Evolutionary conservation across 2,888 invertebrate species (phyloP), one percentile per base, ranked within the genome.

Genomic region (Eledona agricola): DNA sequence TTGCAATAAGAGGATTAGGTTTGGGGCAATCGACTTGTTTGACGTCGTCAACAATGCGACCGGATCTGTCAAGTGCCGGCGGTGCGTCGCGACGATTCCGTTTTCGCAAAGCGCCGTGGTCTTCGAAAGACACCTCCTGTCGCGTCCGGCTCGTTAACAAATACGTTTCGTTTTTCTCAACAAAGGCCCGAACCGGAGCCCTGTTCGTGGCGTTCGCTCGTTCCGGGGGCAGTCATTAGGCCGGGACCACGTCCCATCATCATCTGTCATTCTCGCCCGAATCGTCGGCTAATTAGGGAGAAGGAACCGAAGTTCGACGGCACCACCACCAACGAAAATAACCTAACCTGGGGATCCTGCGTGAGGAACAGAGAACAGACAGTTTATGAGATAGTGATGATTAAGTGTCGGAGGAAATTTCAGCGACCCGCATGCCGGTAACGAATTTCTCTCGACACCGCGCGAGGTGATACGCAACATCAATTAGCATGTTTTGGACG

Each of bases 191-290:
- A 23, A 23, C 10, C 6, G 12, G 34, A 61, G 62, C 62, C 63
- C 63, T 67, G 65, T 62, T 65, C 58, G 60, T 66, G 66, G 64
- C 66, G 60, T 63, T 64, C 64, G 16, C 10, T 28, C 20, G 62
- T 65, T 63, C 62, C 62, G 56, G 57, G 50, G 57, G 57, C 57
- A 57, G 60, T 64, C 63, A 63, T 65, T 65, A 65, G 62, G 49
- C 54, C 54, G 46, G 54, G 26, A 15, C 9, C n/a, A 12, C 10
- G 4, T 9, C 17, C n/a, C n/a, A n/a, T n/a, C n/a, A n/a, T n/a
- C 19, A 29, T 23, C 23, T 23, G 37, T 32, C 32, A 32, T 32
- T 10, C 16, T 7, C 17, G 32, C 32, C 16, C 13, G 32, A 12
- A 7, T 19, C 6, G 6, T 6, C 19, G 19, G 19, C 6, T 31